A percentile compares a stretch with the other conserved stretches of the same genome.
phyloP scores from a whole-genome alignment of 2,113 vertebrate genomes.

The Scopus umbretta region DNA sequence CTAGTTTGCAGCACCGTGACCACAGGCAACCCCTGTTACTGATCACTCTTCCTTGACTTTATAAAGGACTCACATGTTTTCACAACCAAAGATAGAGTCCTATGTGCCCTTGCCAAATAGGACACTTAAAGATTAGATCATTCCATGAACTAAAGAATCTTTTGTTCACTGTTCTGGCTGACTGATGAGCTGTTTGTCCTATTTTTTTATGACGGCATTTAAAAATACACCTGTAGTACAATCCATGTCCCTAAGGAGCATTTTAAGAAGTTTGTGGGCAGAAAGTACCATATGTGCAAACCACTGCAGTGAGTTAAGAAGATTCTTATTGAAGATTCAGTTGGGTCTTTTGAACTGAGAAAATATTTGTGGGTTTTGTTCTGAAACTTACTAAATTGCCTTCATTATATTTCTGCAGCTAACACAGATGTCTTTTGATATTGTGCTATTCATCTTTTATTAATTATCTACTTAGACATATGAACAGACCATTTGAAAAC shows the following conservation, averaged over 20 bases:
- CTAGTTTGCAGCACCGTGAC: neutral
- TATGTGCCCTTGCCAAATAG: neutral
- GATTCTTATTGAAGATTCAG: conserved; percentile 42
- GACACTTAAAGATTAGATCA: neutral
- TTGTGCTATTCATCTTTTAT: conserved; percentile 61
- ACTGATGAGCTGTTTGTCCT: neutral
- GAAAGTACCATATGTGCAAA: neutral
- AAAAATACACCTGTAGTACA: neutral
- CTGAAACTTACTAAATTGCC: conserved; percentile 66
- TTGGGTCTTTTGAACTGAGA: conserved; percentile 42
- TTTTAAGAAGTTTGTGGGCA: conserved; percentile 19
- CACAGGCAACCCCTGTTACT: neutral
- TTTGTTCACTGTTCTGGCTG: conserved; percentile 29
- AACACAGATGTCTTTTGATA: conserved; percentile 65
- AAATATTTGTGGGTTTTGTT: conserved; percentile 59
- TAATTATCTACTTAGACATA: conserved; percentile 67
- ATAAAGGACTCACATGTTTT: neutral
- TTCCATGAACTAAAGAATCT: neutral
- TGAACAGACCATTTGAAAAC: conserved; percentile 45
- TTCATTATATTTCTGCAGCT: conserved; percentile 63
- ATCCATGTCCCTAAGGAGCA: neutral
- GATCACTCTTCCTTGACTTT: neutral
- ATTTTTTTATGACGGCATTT: neutral
- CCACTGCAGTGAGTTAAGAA: conserved; percentile 18
- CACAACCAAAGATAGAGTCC: neutral